Evolutionary conservation across 2,888 invertebrate species (phyloP), one percentile per base, ranked within the genome.

Genomic region (Napeogenes sylphis): DNA sequence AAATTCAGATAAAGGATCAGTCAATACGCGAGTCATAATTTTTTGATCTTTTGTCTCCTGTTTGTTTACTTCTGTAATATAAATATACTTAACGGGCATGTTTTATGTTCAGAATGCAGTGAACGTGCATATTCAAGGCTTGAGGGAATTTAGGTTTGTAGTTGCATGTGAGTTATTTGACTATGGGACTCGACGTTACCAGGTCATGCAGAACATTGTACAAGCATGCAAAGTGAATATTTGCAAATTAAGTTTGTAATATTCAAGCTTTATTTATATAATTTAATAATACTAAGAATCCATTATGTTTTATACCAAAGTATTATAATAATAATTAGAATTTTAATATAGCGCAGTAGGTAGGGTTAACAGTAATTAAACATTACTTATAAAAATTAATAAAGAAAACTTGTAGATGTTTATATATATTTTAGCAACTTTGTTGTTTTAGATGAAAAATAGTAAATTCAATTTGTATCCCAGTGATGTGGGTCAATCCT

Each of bases 401-500:
- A 21, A 21, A 21, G 21, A 1, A 21, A 21, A 21, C 21, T 21
- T 21, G 21, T 21, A 21, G 21, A 21, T 21, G 21, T 21, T 21
- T 21, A 21, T 21, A 14, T 12, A 30, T 51, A 30, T 51, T 51
- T 51, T 4, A 51, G 30, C 51, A 51, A 51, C 51, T 57, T 56
- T 38, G 56, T 55, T n/a, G 54, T 60, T 53, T 56, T 53, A 33
- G 42, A 61, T 58, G 38, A 56, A 59, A 58, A 57, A 32, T 67
- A 21, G 62, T 61, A 66, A 66, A 64, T 66, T 68, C 75, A 75
- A 77, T 80, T 80, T 79, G 73, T 78, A 78, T 80, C 78, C 73
- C 71, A 60, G 67, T 70, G 70, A 83, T 78, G 81, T 84, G 74
- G 84, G 85, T 81, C 81, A 79, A 73, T 78, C 77, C 80, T 78